A percentile compares a stretch with the other conserved stretches of the same genome.
phyloP scores from a whole-genome alignment of 2,797 vertebrate genomes.

The Garrulus glandarius region DNA sequence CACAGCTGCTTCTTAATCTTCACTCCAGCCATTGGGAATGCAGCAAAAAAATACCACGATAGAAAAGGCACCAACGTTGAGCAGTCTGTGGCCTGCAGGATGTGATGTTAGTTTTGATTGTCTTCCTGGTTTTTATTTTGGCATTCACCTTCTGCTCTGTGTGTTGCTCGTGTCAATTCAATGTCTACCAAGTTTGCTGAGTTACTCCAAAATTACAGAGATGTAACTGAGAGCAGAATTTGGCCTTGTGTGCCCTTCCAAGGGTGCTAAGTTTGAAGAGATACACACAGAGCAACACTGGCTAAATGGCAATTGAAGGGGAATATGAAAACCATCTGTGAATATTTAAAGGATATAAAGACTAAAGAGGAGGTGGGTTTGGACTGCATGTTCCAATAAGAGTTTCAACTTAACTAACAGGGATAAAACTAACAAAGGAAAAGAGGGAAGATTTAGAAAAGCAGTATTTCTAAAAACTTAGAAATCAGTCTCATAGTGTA shows the following conservation, averaged over 20 bases:
- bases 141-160: background rate
- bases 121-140: background rate
- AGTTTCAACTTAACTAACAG: background rate
- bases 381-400: background rate
- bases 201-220: background rate
- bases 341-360: background rate
- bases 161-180: background rate
- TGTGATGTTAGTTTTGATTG: background rate
- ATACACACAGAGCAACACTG: background rate
- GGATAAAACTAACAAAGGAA: background rate
- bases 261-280: background rate
- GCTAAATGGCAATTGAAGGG: background rate
- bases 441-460: background rate
- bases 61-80: background rate
- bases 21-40: background rate
- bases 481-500: background rate
- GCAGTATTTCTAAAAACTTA: background rate
- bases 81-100: accelerated
- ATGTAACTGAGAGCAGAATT: background rate
- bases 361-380: background rate
- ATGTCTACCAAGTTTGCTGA: background rate
- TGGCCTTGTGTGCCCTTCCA: background rate
- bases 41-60: background rate
- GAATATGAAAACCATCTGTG: slow-evolving; percentile 11
- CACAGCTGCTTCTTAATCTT: background rate